Base-by-base conservation (phyloP, 2,113 vertebrate species). In the Opisthocomus hoazin region DNA sequence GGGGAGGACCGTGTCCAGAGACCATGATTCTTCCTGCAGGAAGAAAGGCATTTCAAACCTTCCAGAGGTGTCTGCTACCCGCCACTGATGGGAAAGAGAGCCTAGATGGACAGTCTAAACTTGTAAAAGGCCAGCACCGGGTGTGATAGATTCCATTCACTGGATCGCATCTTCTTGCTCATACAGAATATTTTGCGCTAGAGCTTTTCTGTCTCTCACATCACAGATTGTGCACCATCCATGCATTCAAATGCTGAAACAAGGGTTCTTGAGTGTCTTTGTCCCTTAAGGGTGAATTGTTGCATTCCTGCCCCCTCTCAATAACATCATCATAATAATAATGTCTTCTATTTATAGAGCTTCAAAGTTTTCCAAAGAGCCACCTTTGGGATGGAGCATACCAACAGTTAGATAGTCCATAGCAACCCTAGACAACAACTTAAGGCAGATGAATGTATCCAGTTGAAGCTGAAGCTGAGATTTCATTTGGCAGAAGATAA, bases 311-410 rank as follows among this genome's bases (percentile, higher is more conserved):
- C 51, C 43, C 50, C 13, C 5, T 83, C 48, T 8, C 24, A 81
- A 36, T 63, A 83, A 81, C 87, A 60, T n/a, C n/a, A n/a, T n/a
- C n/a, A 82, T 85, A 86, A 81, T 65, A 57, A 54, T 79, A 71
- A n/a, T 37, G 63, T 51, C 36, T 95, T 96, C 92, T 95, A 96
- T 93, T 97, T 96, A 86, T 94, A 94, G 92, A 92, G 20, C 74
- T 50, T 93, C 75, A 36, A 36, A 89, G 87, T 90, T 93, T 96
- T 84, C 58, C 66, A 37, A 70, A 86, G 73, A 93, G 53, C 60
- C 56, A 68, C 90, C 68, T 94, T 78, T 71, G 93, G 51, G 94
- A 68, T 54, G 27, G 48, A 95, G 71, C 64, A 70, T 51, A 45
- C 48, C 71, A 89, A 79, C 75, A 96, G 63, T 79, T 84, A 90